These are phyloP conservation scores for Colletes latitarsis DNA, from an alignment of 1,140 invertebrate genomes.

Conservation along the genomic window DNA sequence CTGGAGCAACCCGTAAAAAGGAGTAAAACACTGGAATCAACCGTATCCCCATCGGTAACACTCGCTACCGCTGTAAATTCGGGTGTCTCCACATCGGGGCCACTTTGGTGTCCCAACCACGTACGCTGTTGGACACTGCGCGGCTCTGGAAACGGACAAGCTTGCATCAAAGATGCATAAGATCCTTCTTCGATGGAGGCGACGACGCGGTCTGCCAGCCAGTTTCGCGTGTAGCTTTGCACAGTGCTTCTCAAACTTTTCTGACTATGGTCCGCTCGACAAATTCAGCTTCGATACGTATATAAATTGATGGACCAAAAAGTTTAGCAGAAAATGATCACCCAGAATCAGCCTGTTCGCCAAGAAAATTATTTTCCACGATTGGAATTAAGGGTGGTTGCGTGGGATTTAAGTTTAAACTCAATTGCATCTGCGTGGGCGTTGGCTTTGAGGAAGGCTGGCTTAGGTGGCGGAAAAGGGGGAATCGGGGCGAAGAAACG, in stretches of 20 bases:
- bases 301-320: too few relatives aligned
- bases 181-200: slow-evolving; percentile 38
- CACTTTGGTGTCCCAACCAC: slow-evolving; percentile 48
- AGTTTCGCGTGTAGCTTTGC: slow-evolving; percentile 32
- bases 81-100: slow-evolving; percentile 27
- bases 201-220: slow-evolving; percentile 22
- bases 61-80: slow-evolving; percentile 5
- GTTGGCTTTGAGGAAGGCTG: too few relatives aligned
- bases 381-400: too few relatives aligned
- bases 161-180: slow-evolving; percentile 64
- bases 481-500: neutral
- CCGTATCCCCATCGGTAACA: slow-evolving; percentile 1
- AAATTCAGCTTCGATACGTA: too few relatives aligned
- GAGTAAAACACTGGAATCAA: slow-evolving; percentile 20
- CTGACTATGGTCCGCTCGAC: too few relatives aligned
- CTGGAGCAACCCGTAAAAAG: neutral
- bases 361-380: too few relatives aligned
- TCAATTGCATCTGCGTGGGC: too few relatives aligned
- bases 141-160: slow-evolving; percentile 14
- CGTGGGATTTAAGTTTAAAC: too few relatives aligned
- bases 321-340: too few relatives aligned
- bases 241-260: too few relatives aligned
- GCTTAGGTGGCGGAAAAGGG: neutral
- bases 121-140: slow-evolving; percentile 28
- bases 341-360: too few relatives aligned